A percentile compares a stretch with the other conserved stretches of the same genome.
phyloP scores from a whole-genome alignment of 2,113 vertebrate species.

The Gymnobelideus leadbeateri region DNA sequence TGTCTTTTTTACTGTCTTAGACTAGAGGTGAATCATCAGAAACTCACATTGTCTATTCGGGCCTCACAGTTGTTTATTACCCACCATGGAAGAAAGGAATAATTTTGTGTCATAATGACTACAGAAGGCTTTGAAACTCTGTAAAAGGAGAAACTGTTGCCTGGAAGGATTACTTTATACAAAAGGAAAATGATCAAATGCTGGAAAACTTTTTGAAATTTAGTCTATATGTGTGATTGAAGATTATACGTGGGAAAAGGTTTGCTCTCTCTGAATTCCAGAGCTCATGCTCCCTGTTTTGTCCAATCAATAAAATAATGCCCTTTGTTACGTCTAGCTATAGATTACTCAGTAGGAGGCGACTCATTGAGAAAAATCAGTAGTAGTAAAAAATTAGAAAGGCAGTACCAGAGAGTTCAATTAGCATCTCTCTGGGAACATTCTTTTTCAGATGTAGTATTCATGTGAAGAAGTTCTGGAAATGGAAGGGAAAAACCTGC shows the following conservation, averaged over 20 bases:
- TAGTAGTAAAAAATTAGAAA: slow-evolving; percentile 51
- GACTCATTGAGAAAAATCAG: slow-evolving; percentile 29
- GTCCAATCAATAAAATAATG: slow-evolving; percentile 66
- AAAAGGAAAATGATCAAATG: slow-evolving; percentile 50
- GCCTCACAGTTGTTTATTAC: slow-evolving; percentile 52
- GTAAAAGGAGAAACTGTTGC: slow-evolving; percentile 38
- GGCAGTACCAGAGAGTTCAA: slow-evolving; percentile 63
- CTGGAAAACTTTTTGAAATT: slow-evolving; percentile 59
- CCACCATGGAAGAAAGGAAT: slow-evolving; percentile 52
- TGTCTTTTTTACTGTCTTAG: slow-evolving; percentile 60
- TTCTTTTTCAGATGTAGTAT: slow-evolving; percentile 53
- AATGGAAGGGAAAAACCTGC: slow-evolving; percentile 61
- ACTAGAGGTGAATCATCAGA: slow-evolving; percentile 11
- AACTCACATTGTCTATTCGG: slow-evolving; percentile 48
- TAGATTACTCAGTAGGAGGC: slow-evolving; percentile 52
- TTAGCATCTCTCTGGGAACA: slow-evolving; percentile 55
- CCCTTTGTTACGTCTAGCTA: slow-evolving; percentile 51
- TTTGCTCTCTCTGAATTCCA: slow-evolving; percentile 60
- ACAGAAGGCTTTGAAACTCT: slow-evolving; percentile 58
- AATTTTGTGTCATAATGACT: slow-evolving; percentile 43
- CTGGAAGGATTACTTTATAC: slow-evolving; percentile 38
- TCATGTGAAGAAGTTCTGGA: slow-evolving; percentile 56
- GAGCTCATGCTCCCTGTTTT: slow-evolving; percentile 56
- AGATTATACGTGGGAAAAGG: slow-evolving; percentile 48
- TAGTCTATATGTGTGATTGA: slow-evolving; percentile 48